Evolutionary conservation across 2,113 vertebrate species (phyloP).

Genomic region (Daphoenositta chrysoptera): DNA sequence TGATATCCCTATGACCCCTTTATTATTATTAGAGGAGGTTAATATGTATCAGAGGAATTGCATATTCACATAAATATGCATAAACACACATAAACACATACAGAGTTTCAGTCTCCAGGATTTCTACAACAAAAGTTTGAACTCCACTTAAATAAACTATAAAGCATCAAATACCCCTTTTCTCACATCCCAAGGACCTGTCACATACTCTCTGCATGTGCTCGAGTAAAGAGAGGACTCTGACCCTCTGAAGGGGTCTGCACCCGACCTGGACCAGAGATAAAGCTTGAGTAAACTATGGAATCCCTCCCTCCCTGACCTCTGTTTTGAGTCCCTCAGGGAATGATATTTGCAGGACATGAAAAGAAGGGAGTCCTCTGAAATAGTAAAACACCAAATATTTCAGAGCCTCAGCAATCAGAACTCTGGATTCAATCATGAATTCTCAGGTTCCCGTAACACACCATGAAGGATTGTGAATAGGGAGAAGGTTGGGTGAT

Average conservation of each 20-base stretch:
- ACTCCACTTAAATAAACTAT: neutral
- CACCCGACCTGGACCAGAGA: neutral
- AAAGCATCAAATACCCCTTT: neutral
- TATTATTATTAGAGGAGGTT: neutral
- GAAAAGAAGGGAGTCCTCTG: neutral
- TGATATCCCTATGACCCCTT: neutral
- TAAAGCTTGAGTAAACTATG: neutral
- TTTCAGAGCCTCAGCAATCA: neutral
- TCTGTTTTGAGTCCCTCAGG: neutral
- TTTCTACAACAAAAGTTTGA: neutral
- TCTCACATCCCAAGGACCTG: neutral
- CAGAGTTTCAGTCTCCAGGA: neutral
- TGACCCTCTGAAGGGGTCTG: neutral
- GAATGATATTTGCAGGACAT: neutral
- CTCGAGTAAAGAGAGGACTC: neutral
- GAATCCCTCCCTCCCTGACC: neutral
- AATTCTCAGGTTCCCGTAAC: neutral
- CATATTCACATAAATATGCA: neutral
- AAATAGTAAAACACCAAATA: neutral
- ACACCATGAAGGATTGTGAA: neutral
- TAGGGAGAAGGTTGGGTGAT: neutral
- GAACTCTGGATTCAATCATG: neutral
- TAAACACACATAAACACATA: neutral
- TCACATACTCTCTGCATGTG: neutral
- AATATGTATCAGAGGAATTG: neutral